These are phyloP conservation scores for Podarcis lilfordi DNA, from an alignment of 2,797 vertebrate genomes.

Conservation along the genomic window DNA sequence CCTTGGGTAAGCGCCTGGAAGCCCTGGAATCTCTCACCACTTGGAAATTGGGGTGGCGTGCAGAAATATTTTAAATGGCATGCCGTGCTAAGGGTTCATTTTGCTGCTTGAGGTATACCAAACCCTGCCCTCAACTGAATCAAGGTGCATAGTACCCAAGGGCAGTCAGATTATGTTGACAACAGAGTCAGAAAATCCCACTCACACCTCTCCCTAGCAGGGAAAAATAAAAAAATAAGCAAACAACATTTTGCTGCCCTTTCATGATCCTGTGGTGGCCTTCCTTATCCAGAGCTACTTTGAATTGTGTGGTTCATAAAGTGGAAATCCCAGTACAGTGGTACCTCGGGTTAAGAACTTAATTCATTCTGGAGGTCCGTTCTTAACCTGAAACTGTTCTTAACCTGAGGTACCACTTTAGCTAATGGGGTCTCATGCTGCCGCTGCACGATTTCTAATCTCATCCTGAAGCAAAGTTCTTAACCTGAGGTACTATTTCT, in stretches of 20 bases:
- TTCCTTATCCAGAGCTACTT: background rate
- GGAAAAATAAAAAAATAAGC: background rate
- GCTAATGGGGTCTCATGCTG: too few species aligned
- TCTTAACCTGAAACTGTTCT: too few species aligned
- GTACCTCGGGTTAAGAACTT: too few species aligned
- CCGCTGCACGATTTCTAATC: too few species aligned
- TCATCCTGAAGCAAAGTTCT: too few species aligned
- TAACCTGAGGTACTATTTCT: too few species aligned
- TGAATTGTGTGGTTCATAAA: background rate
- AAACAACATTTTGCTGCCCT: background rate
- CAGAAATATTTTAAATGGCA: too few species aligned
- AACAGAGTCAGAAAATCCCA: background rate
- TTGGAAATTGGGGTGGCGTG: too few species aligned
- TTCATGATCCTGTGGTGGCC: background rate
- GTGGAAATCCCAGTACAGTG: background rate
- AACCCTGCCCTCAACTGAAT: background rate
- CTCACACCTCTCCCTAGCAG: background rate
- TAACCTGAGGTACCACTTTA: too few species aligned
- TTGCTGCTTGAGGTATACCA: background rate
- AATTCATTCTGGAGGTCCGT: too few species aligned
- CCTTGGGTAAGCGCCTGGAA: too few species aligned
- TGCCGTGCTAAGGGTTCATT: background rate
- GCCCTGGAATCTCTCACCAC: too few species aligned
- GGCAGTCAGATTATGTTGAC: background rate
- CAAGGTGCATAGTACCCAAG: background rate